Evolutionary conservation across 2,888 invertebrate species (phyloP), one percentile per base, ranked within the genome.

Genomic region (Phyllotreta cruciferae): DNA sequence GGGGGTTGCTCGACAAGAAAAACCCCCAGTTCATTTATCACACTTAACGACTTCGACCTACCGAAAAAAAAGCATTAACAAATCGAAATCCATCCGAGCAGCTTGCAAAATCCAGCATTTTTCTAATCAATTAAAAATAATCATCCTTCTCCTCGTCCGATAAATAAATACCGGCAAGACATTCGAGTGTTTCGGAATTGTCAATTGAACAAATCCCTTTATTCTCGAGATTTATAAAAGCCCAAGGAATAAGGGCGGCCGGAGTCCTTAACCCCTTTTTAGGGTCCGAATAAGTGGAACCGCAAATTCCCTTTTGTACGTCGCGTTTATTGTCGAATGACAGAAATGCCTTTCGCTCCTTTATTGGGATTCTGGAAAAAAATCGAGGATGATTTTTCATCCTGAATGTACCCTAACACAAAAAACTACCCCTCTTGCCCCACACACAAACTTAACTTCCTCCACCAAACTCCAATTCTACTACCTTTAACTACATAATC

Each of bases 1-100:
- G 9, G 47, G 36, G 56, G 62, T 62, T 57, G 45, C 53, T 57
- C 45, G 34, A 62, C 57, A 35, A 37, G 45, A 24, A 24, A 24
- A 24, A 53, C 52, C 36, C 38, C 53, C 35, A 50, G 14, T 34
- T 57, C 45, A 63, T 63, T 58, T 58, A 53, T 63, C 63, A 63
- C 57, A 34, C 53, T 54, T 39, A 54, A 63, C 58, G 63, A 57
- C 49, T 57, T 57, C 54, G 45, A 36, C 13, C 39, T 52, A 49
- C 10, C 35, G 14, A 49, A 24, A 13, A 41, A 58, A 49, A 57
- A 47, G n/a, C 9, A 24, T 36, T 11, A 35, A 11, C 6, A 49
- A 49, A 3, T 10, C 11, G 35, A 9, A 49, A 49, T 24, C 9
- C 24, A 47, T 44, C 14, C 6, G 14, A 44, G 24, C 24, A 24